Base-by-base conservation (phyloP, 2,113 vertebrate genomes). In the Plectropomus leopardus region DNA sequence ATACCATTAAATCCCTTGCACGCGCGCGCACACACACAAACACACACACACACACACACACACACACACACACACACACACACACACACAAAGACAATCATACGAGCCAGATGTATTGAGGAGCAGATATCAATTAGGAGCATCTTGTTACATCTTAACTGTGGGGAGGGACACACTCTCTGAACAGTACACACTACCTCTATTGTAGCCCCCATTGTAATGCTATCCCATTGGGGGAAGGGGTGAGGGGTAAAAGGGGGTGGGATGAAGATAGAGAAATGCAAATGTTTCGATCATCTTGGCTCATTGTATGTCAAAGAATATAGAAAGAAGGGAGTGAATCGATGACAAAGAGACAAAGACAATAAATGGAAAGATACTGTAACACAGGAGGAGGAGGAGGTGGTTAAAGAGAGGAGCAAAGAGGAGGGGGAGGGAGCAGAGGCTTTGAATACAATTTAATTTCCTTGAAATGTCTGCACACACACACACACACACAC, bases 181-280 rank as follows among this genome's bases (percentile, higher is more conserved):
- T 69, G 64, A 48, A 68, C 23, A 55, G 47, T 32, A 67, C 67
- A 89, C 86, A 90, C 64, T 89, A n/a, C 10, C 34, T 28, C 74
- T 60, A 80, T 88, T 90, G 84, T 89, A 24, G 19, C 10, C 34
- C 32, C 74, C 57, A 80, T 88, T 90, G 84, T 89, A 24, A 84
- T 74, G 34, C 30, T 11, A 14, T 53, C 45, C 42, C 51, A 50
- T 48, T 36, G 57, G 77, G 66, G 76, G 86, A 47, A 42, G 79
- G 83, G 75, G 5, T 19, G 44, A 28, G 69, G 40, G 17, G 23
- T 58, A 40, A 57, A 72, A 76, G 45, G 73, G 76, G 70, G 80
- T 61, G 51, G 55, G 28, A 47, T 47, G 54, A 67, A 82, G 24
- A 28, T 4, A 45, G 24, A 15, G 40, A 65, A 65, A 69, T 82